Conservation (phyloP, 2,797 vertebrate species). For the Poeciliopsis infans region DNA sequence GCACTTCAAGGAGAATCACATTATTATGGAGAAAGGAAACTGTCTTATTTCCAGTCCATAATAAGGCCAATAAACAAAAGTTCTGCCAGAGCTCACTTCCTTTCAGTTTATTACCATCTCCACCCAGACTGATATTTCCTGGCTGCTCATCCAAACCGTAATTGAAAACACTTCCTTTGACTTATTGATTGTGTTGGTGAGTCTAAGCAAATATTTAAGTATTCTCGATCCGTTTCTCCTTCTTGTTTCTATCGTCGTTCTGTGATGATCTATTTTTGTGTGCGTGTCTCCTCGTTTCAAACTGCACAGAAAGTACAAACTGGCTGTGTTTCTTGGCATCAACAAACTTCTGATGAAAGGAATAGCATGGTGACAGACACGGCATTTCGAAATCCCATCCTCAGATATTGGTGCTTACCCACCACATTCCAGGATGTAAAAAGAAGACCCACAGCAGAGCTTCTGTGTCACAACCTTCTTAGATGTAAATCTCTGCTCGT, state of each 20-base stretch:
- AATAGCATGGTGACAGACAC: slow-evolving; percentile 24
- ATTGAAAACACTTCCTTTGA: slow-evolving; percentile 50
- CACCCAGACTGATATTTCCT: slow-evolving; percentile 46
- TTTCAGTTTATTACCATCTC: slow-evolving; percentile 51
- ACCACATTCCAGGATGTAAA: slow-evolving; percentile 42
- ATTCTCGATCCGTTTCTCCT: slow-evolving; percentile 21
- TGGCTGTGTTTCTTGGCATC: slow-evolving; percentile 19
- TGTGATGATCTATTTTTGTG: neutral
- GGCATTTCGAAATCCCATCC: slow-evolving; percentile 42
- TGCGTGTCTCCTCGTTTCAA: neutral
- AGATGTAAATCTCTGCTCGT: slow-evolving; percentile 51
- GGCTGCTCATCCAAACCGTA: slow-evolving; percentile 37
- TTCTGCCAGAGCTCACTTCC: slow-evolving; percentile 2
- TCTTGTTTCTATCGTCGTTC: slow-evolving; percentile 6
- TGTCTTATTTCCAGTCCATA: slow-evolving; percentile 22
- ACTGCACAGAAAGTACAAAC: slow-evolving; percentile 1
- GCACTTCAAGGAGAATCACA: neutral
- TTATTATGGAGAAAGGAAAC: slow-evolving; percentile 6
- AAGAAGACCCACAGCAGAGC: slow-evolving; percentile 23
- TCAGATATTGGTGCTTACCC: slow-evolving; percentile 30
- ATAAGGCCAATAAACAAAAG: slow-evolving; percentile 10
- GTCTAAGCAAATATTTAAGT: slow-evolving; percentile 28
- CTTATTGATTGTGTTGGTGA: slow-evolving; percentile 56
- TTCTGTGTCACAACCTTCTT: slow-evolving; percentile 38
- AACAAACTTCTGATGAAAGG: slow-evolving; percentile 27